These are phyloP conservation scores for Eclectus roratus DNA, from an alignment of 2,113 vertebrate species.

Conservation along the genomic window DNA sequence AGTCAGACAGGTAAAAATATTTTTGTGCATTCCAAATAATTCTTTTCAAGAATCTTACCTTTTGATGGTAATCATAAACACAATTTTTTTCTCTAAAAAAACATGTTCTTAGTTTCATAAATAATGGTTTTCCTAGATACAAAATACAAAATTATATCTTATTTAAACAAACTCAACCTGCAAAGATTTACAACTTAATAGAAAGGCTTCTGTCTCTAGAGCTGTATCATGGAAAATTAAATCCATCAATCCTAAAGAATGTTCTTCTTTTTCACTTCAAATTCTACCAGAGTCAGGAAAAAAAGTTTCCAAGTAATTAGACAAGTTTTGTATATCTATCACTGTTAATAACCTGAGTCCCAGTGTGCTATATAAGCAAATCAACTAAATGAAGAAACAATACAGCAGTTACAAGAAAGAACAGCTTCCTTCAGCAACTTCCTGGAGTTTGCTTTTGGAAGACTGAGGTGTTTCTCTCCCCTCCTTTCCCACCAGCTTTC, in stretches of 20 bases:
- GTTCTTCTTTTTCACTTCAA: background rate
- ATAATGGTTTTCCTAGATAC: background rate
- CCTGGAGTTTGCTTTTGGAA: background rate
- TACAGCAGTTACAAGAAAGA: background rate
- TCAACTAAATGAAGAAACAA: background rate
- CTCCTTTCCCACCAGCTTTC: background rate
- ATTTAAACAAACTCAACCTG: constrained; percentile 38
- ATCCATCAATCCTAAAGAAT: constrained; percentile 41
- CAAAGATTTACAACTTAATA: constrained; percentile 55
- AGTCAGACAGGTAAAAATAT: background rate
- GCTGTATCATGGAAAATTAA: constrained; percentile 20
- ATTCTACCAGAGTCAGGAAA: background rate
- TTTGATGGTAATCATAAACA: background rate
- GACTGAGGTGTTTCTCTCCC: background rate
- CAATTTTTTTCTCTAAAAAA: background rate
- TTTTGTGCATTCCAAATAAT: background rate
- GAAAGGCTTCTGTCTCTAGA: constrained; percentile 4
- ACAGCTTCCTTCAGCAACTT: background rate
- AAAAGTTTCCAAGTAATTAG: constrained; percentile 26
- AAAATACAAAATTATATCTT: background rate
- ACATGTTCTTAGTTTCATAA: background rate
- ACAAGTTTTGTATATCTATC: background rate
- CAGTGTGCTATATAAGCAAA: background rate
- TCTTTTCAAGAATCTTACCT: background rate
- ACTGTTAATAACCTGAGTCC: background rate